Conservation (phyloP, 2,888 invertebrate genomes). For the Notodonta ziczac region DNA sequence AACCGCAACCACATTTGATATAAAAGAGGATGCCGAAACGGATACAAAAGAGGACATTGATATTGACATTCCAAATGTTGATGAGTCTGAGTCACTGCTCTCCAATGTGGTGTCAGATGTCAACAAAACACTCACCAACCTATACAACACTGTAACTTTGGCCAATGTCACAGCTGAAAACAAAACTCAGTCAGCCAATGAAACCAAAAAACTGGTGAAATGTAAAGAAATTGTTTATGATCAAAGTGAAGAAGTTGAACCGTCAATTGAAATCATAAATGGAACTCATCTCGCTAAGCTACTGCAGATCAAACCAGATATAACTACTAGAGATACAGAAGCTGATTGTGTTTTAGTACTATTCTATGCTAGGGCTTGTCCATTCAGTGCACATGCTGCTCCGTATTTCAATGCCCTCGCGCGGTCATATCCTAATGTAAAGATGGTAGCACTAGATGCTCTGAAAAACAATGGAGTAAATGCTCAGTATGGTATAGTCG, state of each 20-base stretch:
- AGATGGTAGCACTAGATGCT: conserved; percentile 96
- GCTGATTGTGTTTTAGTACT: conserved; percentile 91
- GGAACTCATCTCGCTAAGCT: conserved; percentile 88
- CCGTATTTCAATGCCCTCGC: conserved; percentile 96
- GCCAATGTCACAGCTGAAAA: conserved; percentile 73
- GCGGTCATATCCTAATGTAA: conserved; percentile 93
- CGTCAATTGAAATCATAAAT: conserved; percentile 87
- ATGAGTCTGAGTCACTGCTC: conserved; percentile 75
- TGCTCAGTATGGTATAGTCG: conserved; percentile 95
- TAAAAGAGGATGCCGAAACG: conserved; percentile 58
- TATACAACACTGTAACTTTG: conserved; percentile 75
- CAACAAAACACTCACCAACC: conserved; percentile 73
- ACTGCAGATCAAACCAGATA: conserved; percentile 86
- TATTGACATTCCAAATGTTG: conserved; percentile 69
- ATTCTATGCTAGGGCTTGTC: conserved; percentile 95
- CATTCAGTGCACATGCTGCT: conserved; percentile 95
- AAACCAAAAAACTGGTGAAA: conserved; percentile 74
- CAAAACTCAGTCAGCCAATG: conserved; percentile 63
- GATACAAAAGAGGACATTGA: conserved; percentile 52
- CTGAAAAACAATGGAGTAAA: conserved; percentile 92
- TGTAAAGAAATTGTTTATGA: conserved; percentile 73
- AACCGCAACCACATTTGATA: conserved; percentile 57
- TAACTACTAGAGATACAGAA: conserved; percentile 86
- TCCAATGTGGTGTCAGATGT: conserved; percentile 77
- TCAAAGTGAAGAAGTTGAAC: conserved; percentile 61